Evolutionary conservation across 2,888 invertebrate species (phyloP), one percentile per base, ranked within the genome.

Genomic region (Hirtodrosophila cameraria): DNA sequence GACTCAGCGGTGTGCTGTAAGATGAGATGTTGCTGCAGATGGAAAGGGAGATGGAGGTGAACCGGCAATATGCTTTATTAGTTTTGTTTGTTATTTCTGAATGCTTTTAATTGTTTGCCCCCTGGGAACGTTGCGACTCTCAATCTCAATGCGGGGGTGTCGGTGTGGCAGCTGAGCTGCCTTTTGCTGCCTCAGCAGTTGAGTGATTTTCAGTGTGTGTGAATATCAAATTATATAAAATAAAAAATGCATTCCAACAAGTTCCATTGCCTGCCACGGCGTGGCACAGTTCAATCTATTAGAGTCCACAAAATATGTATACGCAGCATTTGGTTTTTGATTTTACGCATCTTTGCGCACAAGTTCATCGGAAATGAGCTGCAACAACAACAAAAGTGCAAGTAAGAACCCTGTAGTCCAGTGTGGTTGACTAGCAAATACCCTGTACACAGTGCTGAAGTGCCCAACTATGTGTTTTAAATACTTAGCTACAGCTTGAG

Each of bases 351-450:
- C 75, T 58, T 31, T 62, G 74, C 45, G 54, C 77, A 75, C 82
- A 79, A 79, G 79, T 79, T 82, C 82, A 66, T 31, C 79, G 79
- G 83, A 80, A 82, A 54, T 71, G 71, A 59, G 55, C 16, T 39
- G 48, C 59, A 64, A 43, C 12, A 16, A 11, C 25, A 23, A 9
- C 35, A 23, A 1, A 6, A 23, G 23, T 2, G 2, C 18, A 18
- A 23, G 7, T 1, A 7, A 6, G 23, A 23, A 1, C n/a, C n/a
- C n/a, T n/a, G n/a, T n/a, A 5, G 18, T 2, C 18, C 5, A 5
- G 18, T 18, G 23, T 23, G 23, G 2, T 23, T 1, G 8, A 23
- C 23, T 23, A 5, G 23, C 6, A 5, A 1, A 23, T 23, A 23
- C 23, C 8, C 23, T 23, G n/a, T n/a, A n/a, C n/a, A n/a, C n/a